Conservation (phyloP, 2,113 vertebrate genomes). For the Lycaon pictus region DNA sequence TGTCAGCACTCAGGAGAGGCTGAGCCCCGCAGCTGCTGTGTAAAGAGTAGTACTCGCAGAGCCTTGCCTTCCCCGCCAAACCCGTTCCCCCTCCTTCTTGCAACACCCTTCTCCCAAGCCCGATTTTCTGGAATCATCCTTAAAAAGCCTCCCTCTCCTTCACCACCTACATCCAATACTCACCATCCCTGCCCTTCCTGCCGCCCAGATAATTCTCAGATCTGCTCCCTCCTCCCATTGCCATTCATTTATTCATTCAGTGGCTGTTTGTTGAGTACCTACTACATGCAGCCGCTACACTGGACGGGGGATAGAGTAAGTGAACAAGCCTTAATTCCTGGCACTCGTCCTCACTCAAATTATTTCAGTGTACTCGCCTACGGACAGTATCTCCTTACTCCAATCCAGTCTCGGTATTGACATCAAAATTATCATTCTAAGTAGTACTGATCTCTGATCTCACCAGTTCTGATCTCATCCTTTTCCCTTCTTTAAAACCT, state of each 20-base stretch:
- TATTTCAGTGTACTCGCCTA: neutral
- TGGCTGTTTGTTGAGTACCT: neutral
- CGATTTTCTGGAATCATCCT: conserved; percentile 12
- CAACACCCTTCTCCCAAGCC: neutral
- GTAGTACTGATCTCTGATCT: neutral
- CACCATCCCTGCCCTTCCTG: conserved; percentile 22
- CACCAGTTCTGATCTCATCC: neutral
- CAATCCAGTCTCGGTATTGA: neutral
- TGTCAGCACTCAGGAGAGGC: neutral
- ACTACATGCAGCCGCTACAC: neutral
- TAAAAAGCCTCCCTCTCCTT: conserved; percentile 7
- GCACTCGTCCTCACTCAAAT: neutral
- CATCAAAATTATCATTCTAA: neutral
- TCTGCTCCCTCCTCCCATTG: neutral
- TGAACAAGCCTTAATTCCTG: neutral
- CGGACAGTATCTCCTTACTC: neutral
- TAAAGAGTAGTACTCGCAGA: neutral
- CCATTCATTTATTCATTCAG: neutral
- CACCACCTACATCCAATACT: neutral
- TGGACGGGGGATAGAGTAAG: neutral
- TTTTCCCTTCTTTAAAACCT: neutral
- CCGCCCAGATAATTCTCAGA: neutral
- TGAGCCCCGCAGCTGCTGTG: neutral
- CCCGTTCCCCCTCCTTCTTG: neutral
- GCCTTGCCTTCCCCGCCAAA: neutral